Evolutionary conservation across 2,113 vertebrate genomes (phyloP), one percentile per base, ranked within the genome.

Genomic region (Petrocephalus microphthalmus): DNA sequence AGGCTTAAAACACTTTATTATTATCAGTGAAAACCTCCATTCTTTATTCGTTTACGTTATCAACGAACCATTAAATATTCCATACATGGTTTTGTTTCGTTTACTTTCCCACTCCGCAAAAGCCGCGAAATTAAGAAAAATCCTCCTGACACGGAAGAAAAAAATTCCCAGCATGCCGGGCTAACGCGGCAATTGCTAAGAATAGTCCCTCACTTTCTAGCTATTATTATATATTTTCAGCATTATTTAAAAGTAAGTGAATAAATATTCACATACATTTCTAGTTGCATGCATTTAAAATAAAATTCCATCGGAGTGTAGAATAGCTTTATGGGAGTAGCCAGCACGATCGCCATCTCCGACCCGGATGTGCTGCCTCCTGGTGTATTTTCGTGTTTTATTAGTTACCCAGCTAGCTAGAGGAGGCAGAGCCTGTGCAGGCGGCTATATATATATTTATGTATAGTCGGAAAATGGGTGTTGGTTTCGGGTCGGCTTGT

Each of bases 311-410:
- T 22, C 45, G 7, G 78, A 83, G 20, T 47, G 20, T 3, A 82
- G 20, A 20, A 22, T 47, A n/a, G 15, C 19, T 20, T 49, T n/a
- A 19, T 7, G 19, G 45, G 47, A 25, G 42, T 51, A 84, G 2
- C 3, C 11, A 78, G 25, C 29, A 42, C 29, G 71, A 22, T 84
- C 25, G 52, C 53, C 29, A n/a, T 11, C 13, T 5, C 5, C 87
- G 78, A 88, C 87, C 87, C 87, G 78, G 87, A 88, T 49, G 87
- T 88, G 33, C 87, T 47, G 78, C 42, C 52, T 88, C 53, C 87
- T 37, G 15, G 7, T 25, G 42, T 47, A 82, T 53, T 87, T 42
- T 57, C 42, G 10, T 88, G 52, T 81, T 83, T 60, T 60, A 20
- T 49, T 42, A 17, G 52, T 78, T 88, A 88, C 67, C 67, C 29